Percentiles rank a stretch among this genome's conserved stretches.
These are phyloP conservation scores for Lacanobia wlatinum DNA, from an alignment of 2,888 invertebrate species.

Conservation along the genomic window DNA sequence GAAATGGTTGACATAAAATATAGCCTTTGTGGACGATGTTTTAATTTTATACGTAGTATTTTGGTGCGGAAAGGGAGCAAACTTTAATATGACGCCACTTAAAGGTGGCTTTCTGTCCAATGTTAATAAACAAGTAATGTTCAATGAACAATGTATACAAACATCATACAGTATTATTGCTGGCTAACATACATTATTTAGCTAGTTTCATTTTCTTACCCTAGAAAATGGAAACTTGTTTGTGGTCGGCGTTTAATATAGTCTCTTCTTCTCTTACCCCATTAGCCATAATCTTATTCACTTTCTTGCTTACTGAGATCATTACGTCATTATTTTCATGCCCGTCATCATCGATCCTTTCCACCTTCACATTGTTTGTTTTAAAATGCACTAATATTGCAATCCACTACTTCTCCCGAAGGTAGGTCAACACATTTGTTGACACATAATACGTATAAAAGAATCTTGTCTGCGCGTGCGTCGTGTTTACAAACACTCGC, in stretches of 20 bases:
- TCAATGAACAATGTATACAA: background rate
- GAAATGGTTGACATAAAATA: background rate
- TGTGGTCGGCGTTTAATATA: too few relatives aligned
- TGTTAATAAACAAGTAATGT: too few relatives aligned
- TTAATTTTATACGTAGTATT: background rate
- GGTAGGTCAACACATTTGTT: slow-evolving; percentile 40
- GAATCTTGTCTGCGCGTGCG: slow-evolving; percentile 46
- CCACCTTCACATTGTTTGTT: too few relatives aligned
- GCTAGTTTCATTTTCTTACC: background rate
- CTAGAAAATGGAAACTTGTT: too few relatives aligned
- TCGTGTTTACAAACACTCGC: slow-evolving; percentile 50
- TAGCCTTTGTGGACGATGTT: background rate
- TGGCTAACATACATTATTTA: background rate
- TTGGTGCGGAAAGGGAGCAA: too few relatives aligned
- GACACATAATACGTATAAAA: slow-evolving; percentile 22
- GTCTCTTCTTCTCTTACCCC: background rate
- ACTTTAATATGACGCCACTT: too few relatives aligned
- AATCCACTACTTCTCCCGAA: slow-evolving; percentile 1
- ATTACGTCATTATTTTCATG: background rate
- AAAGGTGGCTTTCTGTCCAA: background rate
- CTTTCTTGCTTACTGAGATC: background rate
- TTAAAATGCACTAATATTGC: background rate
- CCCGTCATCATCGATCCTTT: background rate
- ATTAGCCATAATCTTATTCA: background rate
- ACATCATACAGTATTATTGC: background rate